These are phyloP conservation scores for Eledona agricola DNA, from an alignment of 2,888 invertebrate genomes.

Conservation along the genomic window DNA sequence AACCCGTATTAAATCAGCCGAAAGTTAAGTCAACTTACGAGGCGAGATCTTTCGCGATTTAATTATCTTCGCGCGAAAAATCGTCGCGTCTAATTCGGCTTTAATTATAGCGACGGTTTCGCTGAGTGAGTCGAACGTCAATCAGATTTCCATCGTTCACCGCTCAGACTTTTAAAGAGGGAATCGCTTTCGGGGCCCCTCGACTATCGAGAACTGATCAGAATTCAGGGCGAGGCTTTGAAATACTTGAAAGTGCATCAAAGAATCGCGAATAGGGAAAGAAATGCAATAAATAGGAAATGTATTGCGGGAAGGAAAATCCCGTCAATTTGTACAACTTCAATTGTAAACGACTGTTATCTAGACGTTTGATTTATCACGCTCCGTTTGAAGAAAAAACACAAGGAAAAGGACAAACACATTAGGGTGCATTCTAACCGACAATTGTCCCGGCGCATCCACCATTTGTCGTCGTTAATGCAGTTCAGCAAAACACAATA, in stretches of 20 bases:
- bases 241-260: conserved; percentile 48
- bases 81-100: conserved; percentile 7
- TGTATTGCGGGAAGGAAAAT: conserved; percentile 32
- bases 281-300: conserved; percentile 45
- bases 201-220: conserved; percentile 34
- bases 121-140: conserved; percentile 23
- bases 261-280: conserved; percentile 39
- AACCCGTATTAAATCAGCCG: conserved; percentile 47
- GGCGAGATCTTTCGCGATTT: conserved; percentile 39
- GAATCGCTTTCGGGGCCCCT: conserved; percentile 26
- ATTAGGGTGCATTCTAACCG: too few relatives aligned
- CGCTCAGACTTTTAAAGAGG: conserved; percentile 27
- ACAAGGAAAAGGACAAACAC: too few relatives aligned
- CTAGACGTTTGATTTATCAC: not conserved
- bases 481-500: too few relatives aligned
- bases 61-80: conserved; percentile 35
- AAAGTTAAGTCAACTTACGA: conserved; percentile 42
- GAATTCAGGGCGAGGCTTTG: conserved; percentile 35
- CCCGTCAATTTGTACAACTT: conserved; percentile 33
- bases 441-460: too few relatives aligned
- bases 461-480: too few relatives aligned
- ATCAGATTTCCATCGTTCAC: conserved; percentile 29
- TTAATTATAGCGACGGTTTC: conserved; percentile 19
- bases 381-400: too few relatives aligned
- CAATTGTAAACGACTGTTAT: conserved; percentile 1